Base-by-base conservation (phyloP, 2,113 vertebrate genomes). In the Dryoscopus gambensis region DNA sequence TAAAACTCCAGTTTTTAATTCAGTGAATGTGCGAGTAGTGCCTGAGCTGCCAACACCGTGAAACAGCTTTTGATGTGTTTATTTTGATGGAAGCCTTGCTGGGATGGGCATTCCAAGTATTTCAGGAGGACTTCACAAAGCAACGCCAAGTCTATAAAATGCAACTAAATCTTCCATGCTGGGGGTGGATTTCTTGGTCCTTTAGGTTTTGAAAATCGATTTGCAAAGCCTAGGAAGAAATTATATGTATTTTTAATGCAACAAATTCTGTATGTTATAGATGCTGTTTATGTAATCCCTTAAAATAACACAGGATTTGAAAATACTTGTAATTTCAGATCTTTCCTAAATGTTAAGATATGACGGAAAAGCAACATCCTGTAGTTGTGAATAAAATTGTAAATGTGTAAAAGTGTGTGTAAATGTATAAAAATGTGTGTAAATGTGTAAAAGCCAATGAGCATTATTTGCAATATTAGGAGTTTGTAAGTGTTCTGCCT, bases 121-220 rank as follows among this genome's bases (percentile, higher is more conserved):
- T 53, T 37, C 40, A 31, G 71, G 59, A 65, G 40, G 50, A 22
- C 24, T 84, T 86, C 25, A 24, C 37, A 21, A 65, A n/a, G 84
- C 67, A 49, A 37, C 3, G 1, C 70, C 78, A 15, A 52, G 68
- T 63, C 73, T 64, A 0, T 24, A 30, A 46, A 87, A 39, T 28
- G 25, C 7, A 30, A 49, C 97, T 98, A 98, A 96, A 98, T 67
- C 40, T 98, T 97, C 99, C 99, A 99, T 19, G 96, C 97, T 90
- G 98, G 88, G 19, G 99, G 99, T 46, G 99, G 98, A 47, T 95
- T 98, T 95, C 99, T 98, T 53, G 99, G 99, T 69, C 99, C 99
- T 98, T 99, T 99, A 27, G 99, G 99, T 97, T 99, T 99, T 56
- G 98, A 97, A 96, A 99, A 99, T 82, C 99, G 98, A 74, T 95